Evolutionary conservation across 2,888 invertebrate genomes (phyloP), one percentile per base, ranked within the genome.

Genomic region (Scelioninae gen. 2): DNA sequence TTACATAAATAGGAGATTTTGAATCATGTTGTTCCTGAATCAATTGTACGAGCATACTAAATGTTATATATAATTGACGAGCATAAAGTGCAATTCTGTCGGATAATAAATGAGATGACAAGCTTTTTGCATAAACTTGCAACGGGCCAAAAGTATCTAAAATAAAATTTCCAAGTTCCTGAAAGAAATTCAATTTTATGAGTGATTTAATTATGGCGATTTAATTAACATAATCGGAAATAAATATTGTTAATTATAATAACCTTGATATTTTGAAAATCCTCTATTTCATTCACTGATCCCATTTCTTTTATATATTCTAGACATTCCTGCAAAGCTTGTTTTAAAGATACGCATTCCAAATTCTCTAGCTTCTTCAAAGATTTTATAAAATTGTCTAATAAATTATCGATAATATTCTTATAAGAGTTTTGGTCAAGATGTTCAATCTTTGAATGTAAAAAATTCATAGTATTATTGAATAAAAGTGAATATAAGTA

Each of bases 221-320:
- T n/a, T n/a, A n/a, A n/a, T n/a, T n/a, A n/a, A n/a, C n/a, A n/a
- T n/a, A n/a, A n/a, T n/a, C n/a, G n/a, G 3, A 31, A 31, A 31
- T 31, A 2, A 31, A 31, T 31, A 31, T 7, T 31, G 31, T 37
- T 39, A n/a, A n/a, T n/a, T n/a, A 48, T 48, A 41, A 10, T 15
- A 75, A 85, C 85, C 74, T 85, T 85, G 16, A 86, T 84, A 72
- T 86, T 85, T 74, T 81, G 81, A 52, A 83, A 80, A 75, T 84
- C 84, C 75, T 86, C 85, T 15, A 86, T 84, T 55, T 83, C 83
- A 41, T 79, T 79, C 0, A 80, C 80, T 39, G 76, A 71, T n/a
- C 83, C 82, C 86, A 85, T 86, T 72, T 85, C 85, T 61, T 77
- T 79, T 0, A 86, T 77, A 52, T 85, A 85, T 6, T 82, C 77